Evolutionary conservation across 2,888 invertebrate species (phyloP), one percentile per base, ranked within the genome.

Genomic region (Willowsia nigromaculata): DNA sequence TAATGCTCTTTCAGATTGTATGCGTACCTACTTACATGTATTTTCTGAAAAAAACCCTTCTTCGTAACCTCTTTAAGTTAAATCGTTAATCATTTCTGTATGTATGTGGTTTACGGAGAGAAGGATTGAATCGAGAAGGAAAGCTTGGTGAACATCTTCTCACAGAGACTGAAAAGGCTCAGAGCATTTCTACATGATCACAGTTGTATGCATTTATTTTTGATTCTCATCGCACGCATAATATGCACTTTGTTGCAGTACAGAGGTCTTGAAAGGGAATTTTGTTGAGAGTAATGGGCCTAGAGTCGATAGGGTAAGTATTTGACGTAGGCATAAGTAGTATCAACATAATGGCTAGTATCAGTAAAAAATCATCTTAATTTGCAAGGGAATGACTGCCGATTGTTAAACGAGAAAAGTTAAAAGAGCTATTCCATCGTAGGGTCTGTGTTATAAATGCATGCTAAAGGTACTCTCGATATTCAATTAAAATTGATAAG

Each of bases 1-100:
- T 71, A 1, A 40, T 13, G 6, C 5, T 62, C 13, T 43, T 22
- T 22, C n/a, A 33, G 33, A 7, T 4, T 71, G 18, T 37, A 68
- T 25, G 56, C 18, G 15, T 37, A 71, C 25, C 6, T 56, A n/a
- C 65, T n/a, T n/a, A 33, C 18, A 65, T n/a, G 33, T 5, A 65
- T 65, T 65, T 65, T 65, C 13, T 6, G 13, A 15, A 76, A 85
- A 59, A 85, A 85, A 85, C 85, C 85, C 85, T 76, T 59, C 85
- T 85, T 74, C 85, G 25, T 85, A 85, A 85, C 85, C 85, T 85
- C 85, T 59, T 85, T 74, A 50, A 30, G 76, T 76, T 53, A 65
- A n/a, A 82, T 82, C 65, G 50, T 62, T 83, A 71, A 84, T 84
- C 68, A 68, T 84, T 71, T 53, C 56, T 68, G 9, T 68, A 25